Evolutionary conservation across 2,113 vertebrate genomes (phyloP).

Genomic region (Probosciger aterrimus): DNA sequence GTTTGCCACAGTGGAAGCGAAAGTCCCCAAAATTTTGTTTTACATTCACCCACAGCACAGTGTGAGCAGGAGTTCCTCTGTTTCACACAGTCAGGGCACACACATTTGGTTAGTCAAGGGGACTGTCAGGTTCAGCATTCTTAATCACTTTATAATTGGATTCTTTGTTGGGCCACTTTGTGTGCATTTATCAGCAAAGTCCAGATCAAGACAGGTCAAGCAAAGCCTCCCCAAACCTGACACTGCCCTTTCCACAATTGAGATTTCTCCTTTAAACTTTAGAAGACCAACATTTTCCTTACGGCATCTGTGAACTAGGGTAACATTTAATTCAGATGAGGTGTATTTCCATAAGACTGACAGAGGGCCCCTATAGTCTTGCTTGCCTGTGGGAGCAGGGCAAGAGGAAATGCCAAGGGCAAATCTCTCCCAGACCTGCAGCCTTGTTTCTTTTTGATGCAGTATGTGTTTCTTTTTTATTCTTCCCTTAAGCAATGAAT

Average conservation of each 20-base stretch:
- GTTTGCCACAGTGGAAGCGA: neutral
- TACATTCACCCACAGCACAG: accelerated
- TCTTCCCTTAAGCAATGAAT: slow-evolving; percentile 37
- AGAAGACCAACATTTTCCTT: slow-evolving; percentile 1
- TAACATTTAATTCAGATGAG: slow-evolving; percentile 61
- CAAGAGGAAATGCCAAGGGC: slow-evolving; percentile 58
- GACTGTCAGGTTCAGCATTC: neutral
- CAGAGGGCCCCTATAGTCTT: neutral
- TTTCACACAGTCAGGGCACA: neutral
- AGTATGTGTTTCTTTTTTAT: neutral
- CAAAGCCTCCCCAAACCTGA: neutral
- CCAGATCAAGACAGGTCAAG: slow-evolving; percentile 42
- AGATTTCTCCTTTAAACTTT: slow-evolving; percentile 33
- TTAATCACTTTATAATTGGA: slow-evolving; percentile 30
- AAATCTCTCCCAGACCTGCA: slow-evolving; percentile 10
- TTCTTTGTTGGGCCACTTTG: neutral
- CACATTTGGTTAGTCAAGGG: neutral
- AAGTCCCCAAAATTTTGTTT: neutral
- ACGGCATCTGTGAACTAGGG: neutral
- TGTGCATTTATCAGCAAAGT: slow-evolving; percentile 27
- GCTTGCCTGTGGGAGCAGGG: slow-evolving; percentile 5
- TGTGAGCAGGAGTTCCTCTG: neutral
- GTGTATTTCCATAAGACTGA: slow-evolving; percentile 41
- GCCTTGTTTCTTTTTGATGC: slow-evolving; percentile 41
- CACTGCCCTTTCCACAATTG: slow-evolving; percentile 26